phyloP scores from a whole-genome alignment of 2,113 vertebrate genomes.

The Myrmecobius fasciatus region DNA sequence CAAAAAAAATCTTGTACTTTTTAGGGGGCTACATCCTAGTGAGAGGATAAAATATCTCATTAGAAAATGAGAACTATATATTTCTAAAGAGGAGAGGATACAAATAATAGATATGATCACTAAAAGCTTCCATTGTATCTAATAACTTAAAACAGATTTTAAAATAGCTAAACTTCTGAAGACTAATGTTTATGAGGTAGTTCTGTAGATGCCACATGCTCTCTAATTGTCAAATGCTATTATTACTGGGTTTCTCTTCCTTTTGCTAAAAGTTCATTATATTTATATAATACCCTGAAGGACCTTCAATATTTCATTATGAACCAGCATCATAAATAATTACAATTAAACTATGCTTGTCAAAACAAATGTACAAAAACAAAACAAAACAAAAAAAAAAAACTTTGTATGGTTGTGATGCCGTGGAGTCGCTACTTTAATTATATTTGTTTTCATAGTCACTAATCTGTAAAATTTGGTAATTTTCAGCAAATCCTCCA shows the following conservation, averaged over 20 bases:
- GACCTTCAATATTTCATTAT: background rate
- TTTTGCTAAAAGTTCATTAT: conserved; percentile 4
- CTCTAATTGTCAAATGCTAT: background rate
- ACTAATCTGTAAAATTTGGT: conserved; percentile 32
- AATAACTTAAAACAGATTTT: background rate
- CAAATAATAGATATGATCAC: background rate
- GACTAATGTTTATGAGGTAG: background rate
- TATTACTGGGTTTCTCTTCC: background rate
- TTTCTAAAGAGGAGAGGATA: background rate
- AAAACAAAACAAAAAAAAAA: too few relatives aligned
- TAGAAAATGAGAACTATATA: background rate
- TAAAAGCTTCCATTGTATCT: background rate
- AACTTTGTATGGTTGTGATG: background rate
- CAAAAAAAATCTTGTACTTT: background rate
- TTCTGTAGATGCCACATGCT: background rate
- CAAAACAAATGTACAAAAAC: conserved; percentile 9
- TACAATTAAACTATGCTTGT: conserved; percentile 34
- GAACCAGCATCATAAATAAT: conserved; percentile 9
- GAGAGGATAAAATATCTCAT: background rate
- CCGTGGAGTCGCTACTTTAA: background rate
- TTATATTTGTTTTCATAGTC: background rate
- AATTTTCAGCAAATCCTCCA: background rate
- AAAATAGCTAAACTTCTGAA: background rate
- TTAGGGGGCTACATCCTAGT: background rate
- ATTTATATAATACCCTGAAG: background rate